phyloP scores from a whole-genome alignment of 2,113 vertebrate genomes.

The Notarius quadriscutis region DNA sequence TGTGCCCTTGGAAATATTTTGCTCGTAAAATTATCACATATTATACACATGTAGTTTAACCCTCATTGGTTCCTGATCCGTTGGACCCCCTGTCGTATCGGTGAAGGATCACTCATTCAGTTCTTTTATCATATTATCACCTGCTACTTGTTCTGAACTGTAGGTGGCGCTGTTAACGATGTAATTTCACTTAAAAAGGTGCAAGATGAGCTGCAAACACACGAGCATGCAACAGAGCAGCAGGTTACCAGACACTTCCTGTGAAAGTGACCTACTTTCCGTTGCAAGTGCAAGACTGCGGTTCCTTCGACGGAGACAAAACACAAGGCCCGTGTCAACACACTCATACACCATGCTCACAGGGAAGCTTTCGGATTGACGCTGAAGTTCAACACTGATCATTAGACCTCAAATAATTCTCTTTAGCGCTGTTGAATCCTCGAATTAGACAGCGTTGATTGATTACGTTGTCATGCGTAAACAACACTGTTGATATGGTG shows the following conservation, averaged over 20 bases:
- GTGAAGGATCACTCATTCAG: neutral
- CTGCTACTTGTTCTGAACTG: neutral
- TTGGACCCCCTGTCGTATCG: neutral
- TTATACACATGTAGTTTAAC: neutral
- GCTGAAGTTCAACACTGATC: neutral
- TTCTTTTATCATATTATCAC: neutral
- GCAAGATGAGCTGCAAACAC: neutral
- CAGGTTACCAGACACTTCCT: neutral
- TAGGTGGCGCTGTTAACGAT: neutral
- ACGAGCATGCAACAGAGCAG: neutral
- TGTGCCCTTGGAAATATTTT: no score
- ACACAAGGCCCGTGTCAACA: neutral
- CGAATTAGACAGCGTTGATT: no score
- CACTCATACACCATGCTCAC: no score
- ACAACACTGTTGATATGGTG: neutral
- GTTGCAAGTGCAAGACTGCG: neutral
- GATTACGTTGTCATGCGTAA: no score
- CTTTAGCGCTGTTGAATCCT: neutral
- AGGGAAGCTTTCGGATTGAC: neutral
- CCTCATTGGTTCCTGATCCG: no score
- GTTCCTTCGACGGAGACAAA: neutral
- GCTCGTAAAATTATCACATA: no score
- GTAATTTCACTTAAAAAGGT: neutral
- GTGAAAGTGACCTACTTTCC: constrained; percentile 4
- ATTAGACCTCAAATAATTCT: neutral